These are phyloP conservation scores for Vulpes vulpes DNA, from an alignment of 2,113 vertebrate genomes.

Conservation along the genomic window DNA sequence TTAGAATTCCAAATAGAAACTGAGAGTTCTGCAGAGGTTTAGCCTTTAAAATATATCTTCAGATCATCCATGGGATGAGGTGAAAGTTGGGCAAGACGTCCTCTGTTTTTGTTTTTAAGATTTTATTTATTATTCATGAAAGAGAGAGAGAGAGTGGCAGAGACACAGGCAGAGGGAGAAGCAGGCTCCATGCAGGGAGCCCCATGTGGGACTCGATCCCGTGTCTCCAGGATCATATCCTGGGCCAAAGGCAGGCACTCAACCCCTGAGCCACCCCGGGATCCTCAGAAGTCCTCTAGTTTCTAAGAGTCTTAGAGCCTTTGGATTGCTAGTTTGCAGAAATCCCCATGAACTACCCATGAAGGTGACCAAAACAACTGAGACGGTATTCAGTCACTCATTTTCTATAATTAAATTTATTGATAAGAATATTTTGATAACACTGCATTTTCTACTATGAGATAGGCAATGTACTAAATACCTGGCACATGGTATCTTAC, in stretches of 20 bases:
- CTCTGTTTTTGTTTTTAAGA: neutral
- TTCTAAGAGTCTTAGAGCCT: neutral
- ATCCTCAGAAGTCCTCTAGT: neutral
- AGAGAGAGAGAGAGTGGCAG: too few relatives aligned
- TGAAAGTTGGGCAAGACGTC: neutral
- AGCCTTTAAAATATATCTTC: neutral
- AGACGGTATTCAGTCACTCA: neutral
- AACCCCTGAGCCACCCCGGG: too few relatives aligned
- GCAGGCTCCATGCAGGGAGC: too few relatives aligned
- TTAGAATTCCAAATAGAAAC: neutral
- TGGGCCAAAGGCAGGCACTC: too few relatives aligned
- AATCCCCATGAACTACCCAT: neutral
- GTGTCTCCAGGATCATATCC: too few relatives aligned
- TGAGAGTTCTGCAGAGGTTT: neutral
- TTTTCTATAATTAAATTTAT: constrained; percentile 17
- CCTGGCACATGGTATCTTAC: neutral
- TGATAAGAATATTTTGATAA: constrained; percentile 34
- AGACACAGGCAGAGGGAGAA: too few relatives aligned
- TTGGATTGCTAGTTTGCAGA: neutral
- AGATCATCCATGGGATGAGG: neutral
- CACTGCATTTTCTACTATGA: neutral
- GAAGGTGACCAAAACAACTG: neutral
- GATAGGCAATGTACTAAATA: neutral
- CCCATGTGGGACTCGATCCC: too few relatives aligned
- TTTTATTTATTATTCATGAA: too few relatives aligned